Evolutionary conservation across 2,888 invertebrate genomes (phyloP).

Genomic region (Acheta domesticus): DNA sequence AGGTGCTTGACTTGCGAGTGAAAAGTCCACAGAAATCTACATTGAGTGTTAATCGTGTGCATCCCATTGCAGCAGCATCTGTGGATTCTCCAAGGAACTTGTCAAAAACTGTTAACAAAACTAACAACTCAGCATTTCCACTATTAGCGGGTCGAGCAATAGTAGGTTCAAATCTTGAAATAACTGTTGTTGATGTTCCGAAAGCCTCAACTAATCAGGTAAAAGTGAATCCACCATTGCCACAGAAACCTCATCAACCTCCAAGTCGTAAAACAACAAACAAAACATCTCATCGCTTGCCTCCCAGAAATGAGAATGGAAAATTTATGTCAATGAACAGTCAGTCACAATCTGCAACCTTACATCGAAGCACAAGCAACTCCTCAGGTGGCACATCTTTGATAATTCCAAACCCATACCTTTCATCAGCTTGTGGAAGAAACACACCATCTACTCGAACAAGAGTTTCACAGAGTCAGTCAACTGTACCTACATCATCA

Average conservation of each 20-base stretch:
- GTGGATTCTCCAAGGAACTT: conserved; percentile 21
- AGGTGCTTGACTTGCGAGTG: conserved; percentile 63
- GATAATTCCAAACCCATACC: conserved; percentile 31
- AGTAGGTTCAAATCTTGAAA: conserved; percentile 66
- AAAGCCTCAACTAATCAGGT: conserved; percentile 18
- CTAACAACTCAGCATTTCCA: conserved; percentile 34
- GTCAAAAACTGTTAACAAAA: conserved; percentile 34
- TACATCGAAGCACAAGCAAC: conserved; percentile 20
- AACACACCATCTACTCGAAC: conserved; percentile 40
- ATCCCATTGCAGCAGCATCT: conserved; percentile 46
- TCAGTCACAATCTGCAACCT: background rate
- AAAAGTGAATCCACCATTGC: background rate
- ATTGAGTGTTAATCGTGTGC: conserved; percentile 50
- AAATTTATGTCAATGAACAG: conserved; percentile 20
- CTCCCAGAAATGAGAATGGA: conserved; percentile 31
- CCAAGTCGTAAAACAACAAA: conserved; percentile 38
- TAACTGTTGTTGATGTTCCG: conserved; percentile 61
- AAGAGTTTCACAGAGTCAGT: conserved; percentile 38
- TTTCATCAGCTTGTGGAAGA: background rate
- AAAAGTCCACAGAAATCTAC: conserved; percentile 50
- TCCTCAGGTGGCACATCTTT: conserved; percentile 22
- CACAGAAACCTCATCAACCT: background rate
- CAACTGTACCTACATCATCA: conserved; percentile 43
- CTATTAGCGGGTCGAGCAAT: conserved; percentile 48
- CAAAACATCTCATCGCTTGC: conserved; percentile 31